Percentiles rank a stretch among this genome's conserved stretches.
These are phyloP conservation scores for Ctenopoma kingsleyae DNA, from an alignment of 2,797 vertebrate genomes.

Conservation along the genomic window DNA sequence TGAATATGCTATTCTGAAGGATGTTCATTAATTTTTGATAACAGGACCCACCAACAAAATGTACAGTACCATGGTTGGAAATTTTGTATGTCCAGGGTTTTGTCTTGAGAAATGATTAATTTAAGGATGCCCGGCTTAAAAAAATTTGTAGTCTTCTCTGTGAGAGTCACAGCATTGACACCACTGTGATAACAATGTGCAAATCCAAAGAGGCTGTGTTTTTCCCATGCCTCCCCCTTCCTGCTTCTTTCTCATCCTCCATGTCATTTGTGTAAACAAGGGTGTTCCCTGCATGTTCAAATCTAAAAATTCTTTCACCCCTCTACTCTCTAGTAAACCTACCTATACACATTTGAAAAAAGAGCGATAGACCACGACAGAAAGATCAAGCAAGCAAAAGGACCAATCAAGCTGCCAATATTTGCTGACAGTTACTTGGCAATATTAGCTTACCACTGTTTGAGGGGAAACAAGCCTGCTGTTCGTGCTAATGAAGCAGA, in stretches of 20 bases:
- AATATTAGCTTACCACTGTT: conserved; percentile 46
- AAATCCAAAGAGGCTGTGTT: conserved; percentile 35
- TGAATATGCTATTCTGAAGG: conserved; percentile 46
- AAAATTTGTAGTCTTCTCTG: conserved; percentile 32
- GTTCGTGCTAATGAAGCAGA: conserved; percentile 46
- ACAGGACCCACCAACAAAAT: conserved; percentile 39
- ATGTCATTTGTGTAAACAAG: conserved; percentile 43
- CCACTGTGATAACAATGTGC: conserved; percentile 46
- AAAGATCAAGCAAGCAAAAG: conserved; percentile 31
- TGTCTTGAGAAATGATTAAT: conserved; percentile 37
- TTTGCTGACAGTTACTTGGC: conserved; percentile 57
- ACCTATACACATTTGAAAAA: conserved; percentile 37
- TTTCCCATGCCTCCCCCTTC: conserved; percentile 2
- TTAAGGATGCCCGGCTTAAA: conserved; percentile 22
- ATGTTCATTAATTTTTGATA: conserved; percentile 60
- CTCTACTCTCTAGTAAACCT: conserved; percentile 26
- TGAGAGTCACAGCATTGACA: conserved; percentile 38
- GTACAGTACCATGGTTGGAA: conserved; percentile 3
- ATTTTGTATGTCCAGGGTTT: conserved; percentile 15
- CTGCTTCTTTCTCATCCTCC: neutral
- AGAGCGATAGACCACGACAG: neutral
- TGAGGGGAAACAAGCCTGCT: conserved; percentile 28
- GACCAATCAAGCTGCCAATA: conserved; percentile 59
- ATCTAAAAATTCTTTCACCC: conserved; percentile 13
- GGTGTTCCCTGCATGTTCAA: conserved; percentile 24